A percentile compares a stretch with the other conserved stretches of the same genome.
These are phyloP conservation scores for Campoplex capitator DNA, from an alignment of 2,888 invertebrate genomes.

Conservation along the genomic window DNA sequence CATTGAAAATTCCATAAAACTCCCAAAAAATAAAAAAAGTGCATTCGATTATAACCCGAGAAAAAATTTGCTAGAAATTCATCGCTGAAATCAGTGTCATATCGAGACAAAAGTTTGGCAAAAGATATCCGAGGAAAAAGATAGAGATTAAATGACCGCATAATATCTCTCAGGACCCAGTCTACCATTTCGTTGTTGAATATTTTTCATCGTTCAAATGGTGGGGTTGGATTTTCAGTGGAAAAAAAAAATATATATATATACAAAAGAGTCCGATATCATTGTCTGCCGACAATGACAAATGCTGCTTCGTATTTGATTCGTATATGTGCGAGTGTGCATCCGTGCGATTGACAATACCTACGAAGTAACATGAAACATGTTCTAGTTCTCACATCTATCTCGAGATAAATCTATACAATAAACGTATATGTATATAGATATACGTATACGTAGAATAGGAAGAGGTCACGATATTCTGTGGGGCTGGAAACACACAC, in stretches of 20 bases:
- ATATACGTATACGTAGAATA: conserved; percentile 44
- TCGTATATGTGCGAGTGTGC: conserved; percentile 39
- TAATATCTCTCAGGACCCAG: neutral
- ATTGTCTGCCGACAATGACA: conserved; percentile 42
- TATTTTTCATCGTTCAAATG: neutral
- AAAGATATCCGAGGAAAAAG: neutral
- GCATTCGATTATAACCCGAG: neutral
- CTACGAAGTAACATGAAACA: conserved; percentile 37
- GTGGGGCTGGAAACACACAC: conserved; percentile 66
- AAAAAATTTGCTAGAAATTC: neutral
- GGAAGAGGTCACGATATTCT: conserved; percentile 72
- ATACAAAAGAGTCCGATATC: conserved; percentile 34
- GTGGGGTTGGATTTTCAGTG: conserved; percentile 17
- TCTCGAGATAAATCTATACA: conserved; percentile 9
- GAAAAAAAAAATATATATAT: conserved; percentile 22
- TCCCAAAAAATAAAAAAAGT: neutral
- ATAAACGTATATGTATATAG: neutral
- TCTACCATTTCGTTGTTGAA: neutral
- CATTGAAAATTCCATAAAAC: neutral
- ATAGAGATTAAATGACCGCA: neutral
- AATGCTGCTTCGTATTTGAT: conserved; percentile 32
- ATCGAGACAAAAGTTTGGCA: neutral
- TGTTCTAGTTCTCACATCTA: conserved; percentile 49
- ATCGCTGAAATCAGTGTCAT: neutral
- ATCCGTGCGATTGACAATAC: conserved; percentile 47